phyloP scores from a whole-genome alignment of 2,888 invertebrate genomes.

The Conops quadrifasciatus region DNA sequence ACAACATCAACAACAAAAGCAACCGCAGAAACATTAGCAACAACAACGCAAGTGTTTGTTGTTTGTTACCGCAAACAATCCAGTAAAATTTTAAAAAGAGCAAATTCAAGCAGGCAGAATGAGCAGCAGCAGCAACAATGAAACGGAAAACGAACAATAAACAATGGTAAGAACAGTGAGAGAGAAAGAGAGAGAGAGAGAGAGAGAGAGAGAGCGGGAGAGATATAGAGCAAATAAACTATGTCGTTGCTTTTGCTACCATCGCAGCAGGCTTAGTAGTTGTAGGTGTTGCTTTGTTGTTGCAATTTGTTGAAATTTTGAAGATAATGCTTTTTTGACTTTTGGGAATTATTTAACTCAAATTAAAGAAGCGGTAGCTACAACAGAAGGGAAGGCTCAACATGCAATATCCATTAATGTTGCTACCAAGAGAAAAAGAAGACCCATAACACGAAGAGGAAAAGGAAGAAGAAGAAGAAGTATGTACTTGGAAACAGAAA shows the following conservation, averaged over 20 bases:
- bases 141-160: not conserved
- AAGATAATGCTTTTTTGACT: conserved; percentile 29
- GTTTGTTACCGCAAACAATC: not conserved
- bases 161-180: not conserved
- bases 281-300: not conserved
- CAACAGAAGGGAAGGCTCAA: not conserved
- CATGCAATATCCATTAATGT: conserved; percentile 16
- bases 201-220: not conserved
- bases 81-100: not conserved
- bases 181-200: not conserved
- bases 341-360: conserved; percentile 28
- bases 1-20: not conserved
- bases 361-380: not conserved
- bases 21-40: not conserved
- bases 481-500: no score
- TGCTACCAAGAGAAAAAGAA: no score
- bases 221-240: not conserved
- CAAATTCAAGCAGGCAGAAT: not conserved
- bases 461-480: no score
- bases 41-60: no score
- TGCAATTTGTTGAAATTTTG: not conserved
- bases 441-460: no score
- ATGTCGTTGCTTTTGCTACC: not conserved
- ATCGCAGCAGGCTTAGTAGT: no score
- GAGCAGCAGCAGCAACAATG: not conserved